Conservation (phyloP, 2,888 invertebrate genomes). For the Abscondita cerata region DNA sequence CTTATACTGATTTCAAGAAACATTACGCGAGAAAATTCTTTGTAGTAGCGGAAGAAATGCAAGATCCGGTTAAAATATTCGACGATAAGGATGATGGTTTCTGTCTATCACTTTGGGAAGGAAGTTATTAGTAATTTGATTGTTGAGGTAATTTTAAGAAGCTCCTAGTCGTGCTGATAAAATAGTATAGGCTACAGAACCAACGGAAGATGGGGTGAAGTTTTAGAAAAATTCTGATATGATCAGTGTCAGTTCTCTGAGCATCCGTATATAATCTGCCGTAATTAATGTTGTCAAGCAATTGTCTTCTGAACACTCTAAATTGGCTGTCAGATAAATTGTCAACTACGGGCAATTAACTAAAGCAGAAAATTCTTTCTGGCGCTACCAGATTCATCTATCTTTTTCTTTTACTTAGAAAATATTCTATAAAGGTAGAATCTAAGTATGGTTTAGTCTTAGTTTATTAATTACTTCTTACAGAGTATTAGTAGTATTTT, state of each 20-base stretch:
- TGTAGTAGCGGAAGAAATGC: too few relatives aligned
- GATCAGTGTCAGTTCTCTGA: too few relatives aligned
- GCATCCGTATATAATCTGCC: too few relatives aligned
- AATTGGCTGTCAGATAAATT: background rate
- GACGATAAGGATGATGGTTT: background rate
- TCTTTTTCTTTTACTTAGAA: background rate
- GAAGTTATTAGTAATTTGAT: background rate
- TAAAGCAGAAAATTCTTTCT: background rate
- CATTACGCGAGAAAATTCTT: too few relatives aligned
- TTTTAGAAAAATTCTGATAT: background rate
- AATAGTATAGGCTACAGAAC: conserved; percentile 1
- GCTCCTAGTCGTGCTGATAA: too few relatives aligned
- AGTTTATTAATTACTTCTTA: background rate
- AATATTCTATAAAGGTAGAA: too few relatives aligned
- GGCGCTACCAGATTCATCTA: background rate
- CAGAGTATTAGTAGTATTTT: background rate
- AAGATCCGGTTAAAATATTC: too few relatives aligned
- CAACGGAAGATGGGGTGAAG: background rate
- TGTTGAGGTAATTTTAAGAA: too few relatives aligned
- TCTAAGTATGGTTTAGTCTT: background rate
- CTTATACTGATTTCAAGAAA: too few relatives aligned
- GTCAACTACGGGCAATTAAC: background rate
- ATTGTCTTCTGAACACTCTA: too few relatives aligned
- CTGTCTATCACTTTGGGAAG: background rate
- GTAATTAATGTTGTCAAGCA: too few relatives aligned